phyloP scores from a whole-genome alignment of 2,113 vertebrate species.

The Sylvietta virens region DNA sequence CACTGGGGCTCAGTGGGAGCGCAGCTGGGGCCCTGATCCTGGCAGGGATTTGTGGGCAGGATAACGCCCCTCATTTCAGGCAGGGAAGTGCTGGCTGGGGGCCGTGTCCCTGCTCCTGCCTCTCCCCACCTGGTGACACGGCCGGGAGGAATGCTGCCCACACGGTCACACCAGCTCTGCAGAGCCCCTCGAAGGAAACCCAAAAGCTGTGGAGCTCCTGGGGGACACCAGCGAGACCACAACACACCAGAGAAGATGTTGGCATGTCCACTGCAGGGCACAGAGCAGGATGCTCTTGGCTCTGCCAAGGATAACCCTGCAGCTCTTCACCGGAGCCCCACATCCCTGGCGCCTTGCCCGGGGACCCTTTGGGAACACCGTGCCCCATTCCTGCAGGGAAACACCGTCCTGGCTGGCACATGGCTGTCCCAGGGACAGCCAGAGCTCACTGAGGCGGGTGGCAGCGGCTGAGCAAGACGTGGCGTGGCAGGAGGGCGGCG shows the following conservation, averaged over 20 bases:
- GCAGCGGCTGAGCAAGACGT: accelerated
- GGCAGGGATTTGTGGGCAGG: slow-evolving; percentile 31
- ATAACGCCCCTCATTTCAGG: background rate
- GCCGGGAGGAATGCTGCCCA: background rate
- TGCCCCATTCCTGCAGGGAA: background rate
- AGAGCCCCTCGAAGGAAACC: background rate
- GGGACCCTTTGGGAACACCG: background rate
- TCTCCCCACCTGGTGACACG: background rate
- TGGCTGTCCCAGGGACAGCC: background rate
- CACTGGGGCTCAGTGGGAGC: accelerated
- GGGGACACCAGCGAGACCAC: background rate
- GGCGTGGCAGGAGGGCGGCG: accelerated
- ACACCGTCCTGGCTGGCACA: background rate
- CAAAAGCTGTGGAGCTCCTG: background rate
- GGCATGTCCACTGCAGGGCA: accelerated
- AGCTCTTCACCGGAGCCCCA: background rate
- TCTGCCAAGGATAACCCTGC: background rate
- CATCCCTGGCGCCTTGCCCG: background rate
- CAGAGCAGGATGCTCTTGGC: accelerated
- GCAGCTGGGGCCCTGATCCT: background rate
- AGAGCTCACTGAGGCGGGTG: background rate
- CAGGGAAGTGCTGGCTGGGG: background rate
- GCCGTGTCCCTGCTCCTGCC: background rate
- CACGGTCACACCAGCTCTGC: accelerated
- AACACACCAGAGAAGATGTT: background rate